These are phyloP conservation scores for Suricata suricatta DNA, from an alignment of 2,113 vertebrate species.

Conservation along the genomic window DNA sequence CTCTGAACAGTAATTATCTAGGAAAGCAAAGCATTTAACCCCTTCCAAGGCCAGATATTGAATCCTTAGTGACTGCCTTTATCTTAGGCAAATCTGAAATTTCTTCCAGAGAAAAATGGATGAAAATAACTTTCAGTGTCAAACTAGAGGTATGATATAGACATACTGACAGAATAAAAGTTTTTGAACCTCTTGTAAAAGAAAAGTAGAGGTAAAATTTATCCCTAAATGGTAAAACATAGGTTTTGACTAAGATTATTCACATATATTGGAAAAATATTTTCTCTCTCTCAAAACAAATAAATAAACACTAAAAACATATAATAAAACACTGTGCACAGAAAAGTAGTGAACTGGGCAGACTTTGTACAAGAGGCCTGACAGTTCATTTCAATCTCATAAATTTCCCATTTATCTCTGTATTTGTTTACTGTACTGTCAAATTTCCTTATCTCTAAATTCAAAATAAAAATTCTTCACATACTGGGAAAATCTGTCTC, in stretches of 20 bases:
- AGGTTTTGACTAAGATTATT: neutral
- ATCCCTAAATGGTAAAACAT: neutral
- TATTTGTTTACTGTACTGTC: neutral
- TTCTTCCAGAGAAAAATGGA: neutral
- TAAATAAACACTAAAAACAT: no score
- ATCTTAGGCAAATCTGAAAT: neutral
- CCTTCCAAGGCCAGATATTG: neutral
- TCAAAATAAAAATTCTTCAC: slow-evolving; percentile 15
- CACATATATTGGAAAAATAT: neutral
- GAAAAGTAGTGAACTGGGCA: neutral
- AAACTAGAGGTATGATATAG: neutral
- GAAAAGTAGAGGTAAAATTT: neutral
- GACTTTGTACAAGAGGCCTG: neutral
- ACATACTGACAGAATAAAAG: neutral
- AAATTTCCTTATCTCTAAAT: slow-evolving; percentile 13
- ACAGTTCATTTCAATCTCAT: neutral
- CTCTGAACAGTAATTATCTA: neutral
- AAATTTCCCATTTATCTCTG: neutral
- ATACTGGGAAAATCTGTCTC: neutral
- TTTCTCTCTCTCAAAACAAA: neutral
- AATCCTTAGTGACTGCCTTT: neutral
- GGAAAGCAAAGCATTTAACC: neutral
- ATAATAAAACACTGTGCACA: neutral
- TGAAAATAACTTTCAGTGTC: neutral
- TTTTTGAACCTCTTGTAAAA: neutral